These are phyloP conservation scores for Eupeodes luniger DNA, from an alignment of 2,888 invertebrate genomes.

Conservation along the genomic window DNA sequence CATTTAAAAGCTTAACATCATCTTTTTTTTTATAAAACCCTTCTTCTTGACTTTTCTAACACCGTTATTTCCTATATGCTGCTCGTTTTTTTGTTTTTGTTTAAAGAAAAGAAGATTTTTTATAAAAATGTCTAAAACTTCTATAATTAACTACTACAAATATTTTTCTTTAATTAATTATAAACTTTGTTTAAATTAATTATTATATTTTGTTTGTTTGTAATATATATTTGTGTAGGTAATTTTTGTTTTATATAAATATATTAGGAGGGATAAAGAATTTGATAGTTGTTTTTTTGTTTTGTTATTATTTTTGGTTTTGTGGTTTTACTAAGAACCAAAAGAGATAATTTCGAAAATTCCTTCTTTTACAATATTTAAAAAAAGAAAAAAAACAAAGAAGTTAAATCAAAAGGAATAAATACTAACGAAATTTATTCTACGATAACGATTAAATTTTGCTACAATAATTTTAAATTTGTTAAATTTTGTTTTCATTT, in stretches of 20 bases:
- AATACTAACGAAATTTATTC: conserved; percentile 54
- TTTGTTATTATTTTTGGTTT: conserved; percentile 5
- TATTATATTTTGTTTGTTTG: conserved; percentile 13
- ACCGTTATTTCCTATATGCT: conserved; percentile 10
- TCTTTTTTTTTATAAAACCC: not conserved
- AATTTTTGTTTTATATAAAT: conserved; percentile 20
- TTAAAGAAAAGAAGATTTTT: conserved; percentile 13
- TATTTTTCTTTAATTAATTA: conserved; percentile 42
- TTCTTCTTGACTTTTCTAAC: conserved; percentile 10
- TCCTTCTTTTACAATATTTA: conserved; percentile 15
- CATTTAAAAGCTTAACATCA: not conserved
- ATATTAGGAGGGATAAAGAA: conserved; percentile 66
- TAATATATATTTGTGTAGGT: conserved; percentile 41
- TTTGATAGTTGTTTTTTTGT: conserved; percentile 44
- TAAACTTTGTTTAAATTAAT: conserved; percentile 48
- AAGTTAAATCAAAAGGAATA: conserved; percentile 24
- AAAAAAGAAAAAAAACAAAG: not conserved
- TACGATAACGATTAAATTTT: conserved; percentile 61
- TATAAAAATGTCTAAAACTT: conserved; percentile 32
- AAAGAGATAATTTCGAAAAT: conserved; percentile 35
- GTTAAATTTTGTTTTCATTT: conserved; percentile 6
- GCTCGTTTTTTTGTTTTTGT: conserved; percentile 1
- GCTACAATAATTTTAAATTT: conserved; percentile 56
- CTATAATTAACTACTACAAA: conserved; percentile 41
- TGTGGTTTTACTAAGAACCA: conserved; percentile 29